Conservation (phyloP, 2,113 vertebrate species). For the Sinocyclocheilus rhinocerous region DNA sequence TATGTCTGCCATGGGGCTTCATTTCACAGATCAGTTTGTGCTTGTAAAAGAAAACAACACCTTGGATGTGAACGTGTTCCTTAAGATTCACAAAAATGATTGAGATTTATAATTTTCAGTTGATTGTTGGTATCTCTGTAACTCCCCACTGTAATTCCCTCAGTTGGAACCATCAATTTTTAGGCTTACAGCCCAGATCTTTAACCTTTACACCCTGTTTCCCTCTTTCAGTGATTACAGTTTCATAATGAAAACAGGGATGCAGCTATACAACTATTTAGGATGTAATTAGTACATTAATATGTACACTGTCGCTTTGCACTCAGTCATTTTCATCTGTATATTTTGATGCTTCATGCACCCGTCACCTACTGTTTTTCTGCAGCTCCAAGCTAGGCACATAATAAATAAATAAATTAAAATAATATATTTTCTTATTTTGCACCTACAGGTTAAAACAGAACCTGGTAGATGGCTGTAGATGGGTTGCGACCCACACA, state of each 20-base stretch:
- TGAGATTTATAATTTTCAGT: not conserved
- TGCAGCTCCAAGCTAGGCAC: not conserved
- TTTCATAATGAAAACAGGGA: not conserved
- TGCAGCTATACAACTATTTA: not conserved
- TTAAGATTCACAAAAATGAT: not conserved
- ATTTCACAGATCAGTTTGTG: not conserved
- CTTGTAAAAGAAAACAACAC: not conserved
- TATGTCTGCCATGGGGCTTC: not conserved
- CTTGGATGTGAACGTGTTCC: not conserved
- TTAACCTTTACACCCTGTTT: not conserved
- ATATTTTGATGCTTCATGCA: not conserved
- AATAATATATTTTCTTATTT: not conserved
- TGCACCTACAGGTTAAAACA: not conserved
- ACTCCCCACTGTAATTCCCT: not conserved
- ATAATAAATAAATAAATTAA: not conserved
- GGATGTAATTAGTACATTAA: not conserved
- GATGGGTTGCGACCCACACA: not conserved
- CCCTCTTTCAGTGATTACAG: not conserved
- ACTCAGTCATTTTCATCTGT: not conserved
- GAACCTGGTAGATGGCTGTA: not conserved
- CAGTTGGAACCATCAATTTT: not conserved
- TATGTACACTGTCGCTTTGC: not conserved
- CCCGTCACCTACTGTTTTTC: not conserved
- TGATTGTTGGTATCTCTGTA: not conserved
- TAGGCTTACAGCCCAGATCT: not conserved